A percentile compares a stretch with the other conserved stretches of the same genome.
phyloP scores from a whole-genome alignment of 2,113 vertebrate genomes.

The Hippocampus zosterae region DNA sequence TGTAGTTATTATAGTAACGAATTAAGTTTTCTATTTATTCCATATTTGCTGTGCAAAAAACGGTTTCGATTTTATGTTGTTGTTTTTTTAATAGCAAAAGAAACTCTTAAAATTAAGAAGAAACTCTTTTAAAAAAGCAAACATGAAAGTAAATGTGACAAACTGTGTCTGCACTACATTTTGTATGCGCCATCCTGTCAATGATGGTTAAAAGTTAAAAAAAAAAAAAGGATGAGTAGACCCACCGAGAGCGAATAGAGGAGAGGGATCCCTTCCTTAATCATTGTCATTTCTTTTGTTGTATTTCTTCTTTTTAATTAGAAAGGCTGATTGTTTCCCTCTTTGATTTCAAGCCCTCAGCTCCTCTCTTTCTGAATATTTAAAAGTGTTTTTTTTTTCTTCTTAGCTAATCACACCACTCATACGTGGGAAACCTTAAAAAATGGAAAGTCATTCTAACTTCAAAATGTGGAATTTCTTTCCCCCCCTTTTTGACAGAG shows the following conservation, averaged over 20 bases:
- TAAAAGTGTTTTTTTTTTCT: not conserved
- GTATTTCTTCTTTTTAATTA: slow-evolving; percentile 1
- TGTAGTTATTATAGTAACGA: not conserved
- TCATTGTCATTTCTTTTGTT: not conserved
- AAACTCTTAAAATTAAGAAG: too few relatives aligned
- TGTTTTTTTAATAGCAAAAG: not conserved
- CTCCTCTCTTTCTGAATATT: not conserved
- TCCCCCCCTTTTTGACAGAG: slow-evolving; percentile 3
- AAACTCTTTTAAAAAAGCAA: not conserved
- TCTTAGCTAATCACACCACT: not conserved
- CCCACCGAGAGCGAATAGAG: not conserved
- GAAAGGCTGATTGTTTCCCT: not conserved
- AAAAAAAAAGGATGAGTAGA: not conserved
- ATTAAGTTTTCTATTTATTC: not conserved
- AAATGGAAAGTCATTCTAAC: not conserved
- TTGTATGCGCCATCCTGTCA: not conserved
- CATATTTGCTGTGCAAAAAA: not conserved
- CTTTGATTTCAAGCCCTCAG: not conserved
- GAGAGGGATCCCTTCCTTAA: not conserved
- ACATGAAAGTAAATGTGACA: not conserved
- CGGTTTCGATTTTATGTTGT: too few relatives aligned
- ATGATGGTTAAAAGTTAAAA: not conserved
- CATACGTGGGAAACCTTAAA: not conserved
- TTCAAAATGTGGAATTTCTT: not conserved
- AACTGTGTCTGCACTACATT: not conserved